These are phyloP conservation scores for Urophycis tenuis DNA, from an alignment of 2,797 vertebrate genomes.

Conservation along the genomic window DNA sequence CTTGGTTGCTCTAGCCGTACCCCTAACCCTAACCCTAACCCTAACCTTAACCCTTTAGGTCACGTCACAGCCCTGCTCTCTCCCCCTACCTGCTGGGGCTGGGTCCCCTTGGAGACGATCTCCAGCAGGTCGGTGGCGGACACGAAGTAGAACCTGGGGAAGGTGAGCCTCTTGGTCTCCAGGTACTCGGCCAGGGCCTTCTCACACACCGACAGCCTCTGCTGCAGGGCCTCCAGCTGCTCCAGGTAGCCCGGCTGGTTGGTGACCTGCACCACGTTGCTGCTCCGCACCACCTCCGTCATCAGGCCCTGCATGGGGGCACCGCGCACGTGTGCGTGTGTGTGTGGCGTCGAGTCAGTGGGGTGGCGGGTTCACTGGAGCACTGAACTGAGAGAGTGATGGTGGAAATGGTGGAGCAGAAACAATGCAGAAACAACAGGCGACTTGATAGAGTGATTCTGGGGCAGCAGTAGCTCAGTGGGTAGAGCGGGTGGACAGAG, in stretches of 20 bases:
- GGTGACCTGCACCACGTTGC: conserved; percentile 73
- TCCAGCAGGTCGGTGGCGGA: conserved; percentile 74
- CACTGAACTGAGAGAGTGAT: neutral
- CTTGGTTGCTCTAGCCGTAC: neutral
- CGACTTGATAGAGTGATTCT: neutral
- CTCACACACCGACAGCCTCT: conserved; percentile 72
- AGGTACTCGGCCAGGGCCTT: conserved; percentile 72
- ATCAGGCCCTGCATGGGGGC: conserved; percentile 57
- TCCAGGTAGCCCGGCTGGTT: conserved; percentile 68
- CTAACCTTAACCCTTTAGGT: too few relatives aligned
- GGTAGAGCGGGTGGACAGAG: too few relatives aligned
- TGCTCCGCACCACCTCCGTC: conserved; percentile 62
- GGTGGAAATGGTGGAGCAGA: neutral
- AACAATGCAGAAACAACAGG: neutral
- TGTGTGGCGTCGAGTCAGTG: too few relatives aligned
- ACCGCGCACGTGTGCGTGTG: too few relatives aligned
- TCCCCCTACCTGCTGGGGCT: conserved; percentile 71
- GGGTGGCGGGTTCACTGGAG: too few relatives aligned
- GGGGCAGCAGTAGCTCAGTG: too few relatives aligned
- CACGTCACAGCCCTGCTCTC: neutral
- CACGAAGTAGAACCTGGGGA: conserved; percentile 72
- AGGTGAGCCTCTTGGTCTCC: conserved; percentile 70
- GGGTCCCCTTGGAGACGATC: conserved; percentile 74
- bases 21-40: neutral
- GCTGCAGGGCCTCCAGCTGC: conserved; percentile 69